Conservation (phyloP, 1,140 invertebrate species). For the Uloborus diversus region DNA sequence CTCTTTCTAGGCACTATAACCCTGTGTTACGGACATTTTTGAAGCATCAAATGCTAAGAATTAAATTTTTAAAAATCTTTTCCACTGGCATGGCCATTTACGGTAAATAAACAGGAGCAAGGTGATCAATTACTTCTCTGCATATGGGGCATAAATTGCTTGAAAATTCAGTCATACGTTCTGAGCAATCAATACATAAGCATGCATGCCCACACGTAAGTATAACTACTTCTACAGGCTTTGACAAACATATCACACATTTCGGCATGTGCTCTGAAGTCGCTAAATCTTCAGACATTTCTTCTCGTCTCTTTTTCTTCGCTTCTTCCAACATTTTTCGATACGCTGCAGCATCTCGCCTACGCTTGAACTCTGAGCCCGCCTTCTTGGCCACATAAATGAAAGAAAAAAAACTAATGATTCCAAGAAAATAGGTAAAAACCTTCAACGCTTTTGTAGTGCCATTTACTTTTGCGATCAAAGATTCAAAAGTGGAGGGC, state of each 20-base stretch:
- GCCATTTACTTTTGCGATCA: conserved; percentile 61
- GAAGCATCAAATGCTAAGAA: no score
- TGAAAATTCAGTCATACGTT: conserved; percentile 59
- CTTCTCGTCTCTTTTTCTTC: conserved; percentile 34
- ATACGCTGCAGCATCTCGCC: conserved; percentile 57
- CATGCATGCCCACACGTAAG: conserved; percentile 67
- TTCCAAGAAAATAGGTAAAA: conserved; percentile 58
- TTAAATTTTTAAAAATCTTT: no score
- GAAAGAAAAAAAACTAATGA: conserved; percentile 59
- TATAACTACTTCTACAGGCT: conserved; percentile 64
- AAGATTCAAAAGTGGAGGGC: conserved; percentile 59
- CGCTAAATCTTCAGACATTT: conserved; percentile 28
- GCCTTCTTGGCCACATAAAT: conserved; percentile 60
- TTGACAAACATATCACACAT: conserved; percentile 66
- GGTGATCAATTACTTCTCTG: conserved; percentile 60
- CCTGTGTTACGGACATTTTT: no score
- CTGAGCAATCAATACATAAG: conserved; percentile 65
- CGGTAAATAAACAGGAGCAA: conserved; percentile 62
- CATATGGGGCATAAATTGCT: conserved; percentile 67
- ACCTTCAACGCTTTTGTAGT: conserved; percentile 61
- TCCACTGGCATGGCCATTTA: no score
- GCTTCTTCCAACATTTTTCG: conserved; percentile 66
- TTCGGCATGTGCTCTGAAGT: conserved; percentile 12
- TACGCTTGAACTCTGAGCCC: conserved; percentile 16
- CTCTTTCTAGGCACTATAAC: no score